Percentiles rank a stretch among this genome's conserved stretches.
Conservation (phyloP, 1,140 invertebrate species). For the Zaprionus ornatus region DNA sequence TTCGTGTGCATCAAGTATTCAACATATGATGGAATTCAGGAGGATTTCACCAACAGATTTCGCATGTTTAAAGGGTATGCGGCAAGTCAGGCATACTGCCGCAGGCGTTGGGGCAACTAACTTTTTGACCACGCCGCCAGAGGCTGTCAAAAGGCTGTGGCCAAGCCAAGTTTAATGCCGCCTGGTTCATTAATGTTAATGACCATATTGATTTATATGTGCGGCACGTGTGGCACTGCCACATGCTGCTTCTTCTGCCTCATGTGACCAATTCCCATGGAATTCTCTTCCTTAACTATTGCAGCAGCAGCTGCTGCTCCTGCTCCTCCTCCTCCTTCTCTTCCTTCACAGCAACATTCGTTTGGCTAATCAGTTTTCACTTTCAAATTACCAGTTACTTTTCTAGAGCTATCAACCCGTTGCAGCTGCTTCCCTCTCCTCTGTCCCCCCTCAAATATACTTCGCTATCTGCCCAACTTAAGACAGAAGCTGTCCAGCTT, state of each 20-base stretch:
- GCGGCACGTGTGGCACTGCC: constrained; percentile 29
- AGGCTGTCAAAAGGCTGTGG: constrained; percentile 21
- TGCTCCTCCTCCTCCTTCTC: neutral
- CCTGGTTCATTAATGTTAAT: constrained; percentile 51
- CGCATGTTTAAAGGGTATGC: constrained; percentile 21
- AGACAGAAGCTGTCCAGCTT: constrained; percentile 22
- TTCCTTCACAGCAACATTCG: neutral
- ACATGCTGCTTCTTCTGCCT: constrained; percentile 1
- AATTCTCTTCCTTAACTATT: neutral
- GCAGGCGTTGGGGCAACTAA: constrained; percentile 2
- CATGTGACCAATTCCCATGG: constrained; percentile 11
- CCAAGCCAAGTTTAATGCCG: constrained; percentile 38
- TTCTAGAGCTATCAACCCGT: neutral
- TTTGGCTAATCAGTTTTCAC: constrained; percentile 30
- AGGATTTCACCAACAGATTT: neutral
- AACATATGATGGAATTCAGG: neutral
- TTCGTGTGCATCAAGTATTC: neutral
- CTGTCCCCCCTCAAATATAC: neutral
- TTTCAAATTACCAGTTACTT: constrained; percentile 14
- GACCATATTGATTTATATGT: constrained; percentile 52
- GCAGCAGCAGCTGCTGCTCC: neutral
- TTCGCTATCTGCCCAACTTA: neutral
- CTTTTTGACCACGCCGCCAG: constrained; percentile 19
- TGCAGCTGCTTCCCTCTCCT: neutral
- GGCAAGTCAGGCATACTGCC: neutral